phyloP scores from a whole-genome alignment of 2,797 vertebrate genomes.

The Enteromius treurensis region DNA sequence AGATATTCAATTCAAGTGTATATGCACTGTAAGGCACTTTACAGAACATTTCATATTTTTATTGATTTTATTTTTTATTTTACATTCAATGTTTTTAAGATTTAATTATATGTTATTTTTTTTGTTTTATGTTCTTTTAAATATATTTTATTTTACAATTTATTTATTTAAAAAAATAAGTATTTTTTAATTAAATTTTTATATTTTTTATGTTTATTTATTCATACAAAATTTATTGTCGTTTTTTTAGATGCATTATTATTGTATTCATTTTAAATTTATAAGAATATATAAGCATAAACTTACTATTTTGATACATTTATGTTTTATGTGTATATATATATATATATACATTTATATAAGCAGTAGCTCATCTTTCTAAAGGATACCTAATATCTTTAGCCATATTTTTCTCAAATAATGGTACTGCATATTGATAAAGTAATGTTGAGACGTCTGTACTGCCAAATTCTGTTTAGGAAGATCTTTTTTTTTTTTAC shows the following conservation, averaged over 20 bases:
- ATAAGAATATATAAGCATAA: too few relatives aligned
- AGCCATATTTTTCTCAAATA: not conserved
- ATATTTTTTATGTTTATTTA: not conserved
- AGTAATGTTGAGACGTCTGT: not conserved
- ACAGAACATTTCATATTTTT: not conserved
- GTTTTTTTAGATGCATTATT: not conserved
- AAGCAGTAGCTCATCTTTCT: not conserved
- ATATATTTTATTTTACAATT: not conserved
- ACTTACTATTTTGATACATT: not conserved
- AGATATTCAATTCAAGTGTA: not conserved
- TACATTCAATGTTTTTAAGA: not conserved
- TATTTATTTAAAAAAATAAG: not conserved
- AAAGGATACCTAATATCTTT: not conserved
- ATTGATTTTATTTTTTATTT: too few relatives aligned
- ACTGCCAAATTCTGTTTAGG: not conserved
- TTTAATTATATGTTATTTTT: not conserved
- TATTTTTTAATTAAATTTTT: not conserved
- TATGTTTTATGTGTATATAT: too few relatives aligned
- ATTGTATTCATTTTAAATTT: not conserved
- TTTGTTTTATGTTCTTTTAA: not conserved
- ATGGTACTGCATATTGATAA: not conserved
- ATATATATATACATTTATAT: too few relatives aligned
- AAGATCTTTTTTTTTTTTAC: not conserved
- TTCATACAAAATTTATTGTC: not conserved
- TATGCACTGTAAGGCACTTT: too few relatives aligned